Conservation (phyloP, 2,888 invertebrate species). For the Halocaridina rubra region DNA sequence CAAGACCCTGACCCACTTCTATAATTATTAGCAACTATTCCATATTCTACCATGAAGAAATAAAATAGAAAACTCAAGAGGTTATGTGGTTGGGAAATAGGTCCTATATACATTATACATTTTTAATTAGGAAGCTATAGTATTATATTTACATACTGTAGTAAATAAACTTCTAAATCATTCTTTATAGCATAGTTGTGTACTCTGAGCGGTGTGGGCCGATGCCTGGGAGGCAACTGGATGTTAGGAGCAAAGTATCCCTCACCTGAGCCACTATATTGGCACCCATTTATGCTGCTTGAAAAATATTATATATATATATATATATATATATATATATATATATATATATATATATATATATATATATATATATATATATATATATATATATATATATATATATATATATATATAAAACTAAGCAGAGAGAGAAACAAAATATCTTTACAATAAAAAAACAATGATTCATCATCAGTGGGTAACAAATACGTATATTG, state of each 20-base stretch:
- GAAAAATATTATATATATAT: too few relatives aligned
- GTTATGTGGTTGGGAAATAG: constrained; percentile 9
- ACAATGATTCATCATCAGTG: constrained; percentile 50
- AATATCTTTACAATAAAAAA: constrained; percentile 42
- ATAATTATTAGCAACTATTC: too few relatives aligned
- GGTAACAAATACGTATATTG: constrained; percentile 60
- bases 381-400: too few relatives aligned
- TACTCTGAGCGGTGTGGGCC: constrained; percentile 36
- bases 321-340: too few relatives aligned
- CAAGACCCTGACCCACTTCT: constrained; percentile 31
- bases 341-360: too few relatives aligned
- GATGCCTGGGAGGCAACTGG: constrained; percentile 9
- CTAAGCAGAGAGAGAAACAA: constrained; percentile 49
- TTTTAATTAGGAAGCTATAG: constrained; percentile 30
- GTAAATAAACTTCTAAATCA: constrained; percentile 24
- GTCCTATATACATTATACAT: constrained; percentile 34
- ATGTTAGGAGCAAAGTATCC: constrained; percentile 39
- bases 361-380: too few relatives aligned
- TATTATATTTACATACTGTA: constrained; percentile 23
- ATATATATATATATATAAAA: too few relatives aligned
- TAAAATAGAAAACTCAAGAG: constrained; percentile 17
- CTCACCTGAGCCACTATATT: constrained; percentile 56
- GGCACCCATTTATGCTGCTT: constrained; percentile 59
- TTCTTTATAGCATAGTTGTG: constrained; percentile 41
- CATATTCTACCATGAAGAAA: constrained; percentile 15